Percentiles rank a stretch among this genome's conserved stretches.
Conservation (phyloP, 2,113 vertebrate genomes). For the Verasper variegatus region DNA sequence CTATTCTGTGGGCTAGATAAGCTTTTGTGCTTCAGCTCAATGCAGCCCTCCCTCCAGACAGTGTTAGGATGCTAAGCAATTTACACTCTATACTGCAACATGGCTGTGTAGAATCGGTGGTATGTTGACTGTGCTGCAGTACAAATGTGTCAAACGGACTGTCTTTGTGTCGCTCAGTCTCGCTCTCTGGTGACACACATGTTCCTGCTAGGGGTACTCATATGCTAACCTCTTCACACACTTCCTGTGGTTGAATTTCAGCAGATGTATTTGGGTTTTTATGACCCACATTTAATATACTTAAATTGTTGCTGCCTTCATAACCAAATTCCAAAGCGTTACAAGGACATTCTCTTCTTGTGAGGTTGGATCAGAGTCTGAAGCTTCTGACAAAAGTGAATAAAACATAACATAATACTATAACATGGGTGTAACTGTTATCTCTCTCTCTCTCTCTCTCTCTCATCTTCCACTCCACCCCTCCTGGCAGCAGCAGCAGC, state of each 20-base stretch:
- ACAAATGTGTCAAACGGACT: conserved; percentile 8
- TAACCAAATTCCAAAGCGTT: not conserved
- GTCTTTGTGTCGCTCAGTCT: not conserved
- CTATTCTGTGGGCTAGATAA: conserved; percentile 51
- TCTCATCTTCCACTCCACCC: conserved; percentile 2
- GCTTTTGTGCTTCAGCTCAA: conserved; percentile 32
- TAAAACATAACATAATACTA: not conserved
- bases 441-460: not conserved
- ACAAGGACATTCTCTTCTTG: not conserved
- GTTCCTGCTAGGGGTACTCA: not conserved
- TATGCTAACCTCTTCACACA: not conserved
- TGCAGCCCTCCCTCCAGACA: not conserved
- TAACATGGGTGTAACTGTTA: conserved; percentile 16
- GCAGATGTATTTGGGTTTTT: not conserved
- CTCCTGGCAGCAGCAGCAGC: conserved; percentile 41
- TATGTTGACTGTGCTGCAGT: conserved; percentile 2
- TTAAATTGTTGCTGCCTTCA: not conserved
- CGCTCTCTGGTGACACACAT: not conserved
- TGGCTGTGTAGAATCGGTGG: conserved; percentile 33
- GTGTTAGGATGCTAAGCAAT: conserved; percentile 25
- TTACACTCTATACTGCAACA: conserved; percentile 7
- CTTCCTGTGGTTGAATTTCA: not conserved
- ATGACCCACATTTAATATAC: not conserved
- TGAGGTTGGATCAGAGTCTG: not conserved
- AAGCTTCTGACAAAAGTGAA: not conserved